A percentile compares a stretch with the other conserved stretches of the same genome.
These are phyloP conservation scores for Proales similis DNA, from an alignment of 1,140 invertebrate genomes.

Conservation along the genomic window DNA sequence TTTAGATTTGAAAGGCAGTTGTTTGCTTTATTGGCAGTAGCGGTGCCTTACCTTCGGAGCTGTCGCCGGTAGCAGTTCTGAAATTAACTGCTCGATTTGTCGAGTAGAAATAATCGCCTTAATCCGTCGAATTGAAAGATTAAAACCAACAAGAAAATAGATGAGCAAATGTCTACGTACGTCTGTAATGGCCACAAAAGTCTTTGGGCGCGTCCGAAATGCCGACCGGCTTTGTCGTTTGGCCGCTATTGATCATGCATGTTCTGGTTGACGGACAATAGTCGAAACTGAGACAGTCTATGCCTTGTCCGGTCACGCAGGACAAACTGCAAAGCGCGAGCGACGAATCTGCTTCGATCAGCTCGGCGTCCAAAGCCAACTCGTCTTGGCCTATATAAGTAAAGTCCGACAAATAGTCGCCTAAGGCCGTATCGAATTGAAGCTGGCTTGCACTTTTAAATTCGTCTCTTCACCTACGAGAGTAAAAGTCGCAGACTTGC, in stretches of 20 bases:
- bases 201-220: conserved; percentile 13
- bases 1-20: not conserved
- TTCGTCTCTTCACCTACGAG: conserved; percentile 2
- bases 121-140: not conserved
- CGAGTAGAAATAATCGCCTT: conserved; percentile 35
- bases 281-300: conserved; percentile 12
- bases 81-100: conserved; percentile 25
- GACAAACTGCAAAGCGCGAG: conserved; percentile 4
- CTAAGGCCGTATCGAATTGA: not conserved
- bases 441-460: not conserved
- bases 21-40: not conserved
- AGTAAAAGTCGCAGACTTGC: conserved; percentile 26
- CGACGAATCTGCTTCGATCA: conserved; percentile 3
- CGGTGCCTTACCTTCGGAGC: too few species aligned
- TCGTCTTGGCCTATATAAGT: conserved; percentile 4
- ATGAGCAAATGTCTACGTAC: conserved; percentile 9
- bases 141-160: not conserved
- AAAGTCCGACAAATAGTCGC: conserved; percentile 33
- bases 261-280: conserved; percentile 23
- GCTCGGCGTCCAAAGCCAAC: conserved; percentile 6
- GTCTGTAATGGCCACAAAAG: conserved; percentile 30
- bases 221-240: not conserved
- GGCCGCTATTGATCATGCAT: conserved; percentile 16
- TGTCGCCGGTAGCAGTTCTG: too few species aligned
- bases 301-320: conserved; percentile 15